Base-by-base conservation (phyloP, 2,113 vertebrate genomes). In the Ctenodactylus gundi region DNA sequence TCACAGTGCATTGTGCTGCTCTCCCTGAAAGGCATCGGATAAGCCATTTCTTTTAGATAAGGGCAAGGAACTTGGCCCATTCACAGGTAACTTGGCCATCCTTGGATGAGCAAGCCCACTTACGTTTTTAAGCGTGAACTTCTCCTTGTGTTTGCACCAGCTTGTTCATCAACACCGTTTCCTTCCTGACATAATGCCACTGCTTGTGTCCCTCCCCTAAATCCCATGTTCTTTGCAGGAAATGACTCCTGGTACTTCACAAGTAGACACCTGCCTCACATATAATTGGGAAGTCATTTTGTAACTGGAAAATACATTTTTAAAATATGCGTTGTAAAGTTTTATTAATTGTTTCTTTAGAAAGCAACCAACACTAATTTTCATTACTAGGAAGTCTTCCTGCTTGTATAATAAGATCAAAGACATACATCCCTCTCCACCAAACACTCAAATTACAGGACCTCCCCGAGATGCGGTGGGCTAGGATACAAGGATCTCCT, bases 271-370 rank as follows among this genome's bases (percentile, higher is more conserved):
- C 18, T 60, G 9, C 51, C 36, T 78, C 46, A 73, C 7, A 83
- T 15, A 36, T 53, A 58, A 20, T 93, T n/a, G 44, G 36, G 55
- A 85, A 86, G 44, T 83, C 51, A 11, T 73, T 73, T 86, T 57
- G 55, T 41, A 88, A 67, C 8, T 70, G 15, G 58, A 73, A 77
- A 60, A 60, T 41, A 60, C n/a, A n/a, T 55, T 34, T 87, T 86
- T 67, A 27, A 86, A 90, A 88, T 76, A 44, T n/a, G 82, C 34
- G 36, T 75, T 84, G 20, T 93, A 88, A 90, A 85, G 10, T n/a
- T n/a, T n/a, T n/a, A n/a, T n/a, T n/a, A 85, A 90, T 29, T 57
- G 0, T 44, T 31, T 31, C 49, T 81, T 73, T 67, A 88, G 46
- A 58, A 84, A 84, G 11, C n/a, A 57, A 9, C 7, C 18, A 88